These are phyloP conservation scores for Drosophila novamexicana DNA, from an alignment of 1,140 invertebrate species.

Conservation along the genomic window DNA sequence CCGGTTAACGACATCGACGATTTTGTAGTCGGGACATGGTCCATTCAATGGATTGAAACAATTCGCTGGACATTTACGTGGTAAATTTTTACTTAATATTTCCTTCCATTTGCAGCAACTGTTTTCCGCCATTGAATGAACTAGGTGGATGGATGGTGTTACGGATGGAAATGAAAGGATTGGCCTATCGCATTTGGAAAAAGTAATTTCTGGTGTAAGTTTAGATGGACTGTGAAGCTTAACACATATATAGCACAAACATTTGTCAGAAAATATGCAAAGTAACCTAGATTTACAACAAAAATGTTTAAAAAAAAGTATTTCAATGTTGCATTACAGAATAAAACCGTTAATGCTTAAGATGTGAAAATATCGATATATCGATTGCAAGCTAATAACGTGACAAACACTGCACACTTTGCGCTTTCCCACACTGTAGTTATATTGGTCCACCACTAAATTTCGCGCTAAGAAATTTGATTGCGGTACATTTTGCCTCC, in stretches of 20 bases:
- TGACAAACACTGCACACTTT: not conserved
- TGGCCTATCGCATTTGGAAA: constrained; percentile 10
- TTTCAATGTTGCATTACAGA: not conserved
- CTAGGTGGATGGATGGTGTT: not conserved
- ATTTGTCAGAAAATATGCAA: not conserved
- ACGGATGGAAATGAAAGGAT: not conserved
- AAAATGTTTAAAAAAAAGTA: not conserved
- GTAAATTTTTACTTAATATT: not conserved
- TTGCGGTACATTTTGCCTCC: not conserved
- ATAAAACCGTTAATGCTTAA: not conserved
- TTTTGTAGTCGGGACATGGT: constrained; percentile 44
- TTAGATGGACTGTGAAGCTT: not conserved
- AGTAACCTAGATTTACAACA: not conserved
- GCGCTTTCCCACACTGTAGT: not conserved
- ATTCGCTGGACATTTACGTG: constrained; percentile 6
- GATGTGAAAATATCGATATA: constrained; percentile 4
- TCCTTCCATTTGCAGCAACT: constrained; percentile 44
- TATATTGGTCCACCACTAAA: not conserved
- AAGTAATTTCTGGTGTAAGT: constrained; percentile 9
- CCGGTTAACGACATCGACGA: not conserved
- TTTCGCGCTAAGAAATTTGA: constrained; percentile 5
- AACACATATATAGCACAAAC: no score
- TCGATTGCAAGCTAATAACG: not conserved
- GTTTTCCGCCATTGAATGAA: constrained; percentile 18
- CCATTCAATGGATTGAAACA: constrained; percentile 38